A percentile compares a stretch with the other conserved stretches of the same genome.
Evolutionary conservation across 2,888 invertebrate genomes (phyloP).

Genomic region (Atrina japonica): DNA sequence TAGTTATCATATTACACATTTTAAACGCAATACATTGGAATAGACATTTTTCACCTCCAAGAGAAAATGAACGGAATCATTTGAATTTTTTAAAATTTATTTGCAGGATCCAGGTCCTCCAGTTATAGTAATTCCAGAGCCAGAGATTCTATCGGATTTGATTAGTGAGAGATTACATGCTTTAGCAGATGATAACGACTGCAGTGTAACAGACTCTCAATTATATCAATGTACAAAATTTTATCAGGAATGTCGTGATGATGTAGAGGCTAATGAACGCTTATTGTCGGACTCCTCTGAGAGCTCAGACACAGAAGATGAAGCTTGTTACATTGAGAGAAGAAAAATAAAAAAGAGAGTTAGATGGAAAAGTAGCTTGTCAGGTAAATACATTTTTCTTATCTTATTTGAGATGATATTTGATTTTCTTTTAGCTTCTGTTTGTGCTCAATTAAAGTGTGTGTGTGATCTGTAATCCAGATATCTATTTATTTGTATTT

Average conservation of each 20-base stretch:
- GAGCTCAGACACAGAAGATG: slow-evolving; percentile 40
- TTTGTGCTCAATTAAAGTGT: too few species aligned
- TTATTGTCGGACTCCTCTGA: slow-evolving; percentile 55
- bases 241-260: slow-evolving; percentile 55
- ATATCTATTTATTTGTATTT: too few species aligned
- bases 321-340: slow-evolving; percentile 9
- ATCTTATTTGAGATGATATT: not conserved
- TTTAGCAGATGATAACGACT: slow-evolving; percentile 59
- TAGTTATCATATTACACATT: too few species aligned
- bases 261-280: slow-evolving; percentile 58
- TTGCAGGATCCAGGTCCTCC: slow-evolving; percentile 62
- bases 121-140: slow-evolving; percentile 69
- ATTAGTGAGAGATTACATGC: slow-evolving; percentile 63
- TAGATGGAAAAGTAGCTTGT: slow-evolving; percentile 35
- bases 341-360: slow-evolving; percentile 38
- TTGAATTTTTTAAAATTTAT: too few species aligned
- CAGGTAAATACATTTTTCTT: slow-evolving; percentile 14
- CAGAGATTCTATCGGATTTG: slow-evolving; percentile 66
- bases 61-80: too few species aligned
- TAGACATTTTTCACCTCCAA: too few species aligned
- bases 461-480: too few species aligned
- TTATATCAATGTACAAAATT: slow-evolving; percentile 58
- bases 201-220: slow-evolving; percentile 43
- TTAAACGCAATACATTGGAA: too few species aligned
- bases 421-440: not conserved